Evolutionary conservation across 2,888 invertebrate genomes (phyloP).

Genomic region (Rhorus exstirpatorius): DNA sequence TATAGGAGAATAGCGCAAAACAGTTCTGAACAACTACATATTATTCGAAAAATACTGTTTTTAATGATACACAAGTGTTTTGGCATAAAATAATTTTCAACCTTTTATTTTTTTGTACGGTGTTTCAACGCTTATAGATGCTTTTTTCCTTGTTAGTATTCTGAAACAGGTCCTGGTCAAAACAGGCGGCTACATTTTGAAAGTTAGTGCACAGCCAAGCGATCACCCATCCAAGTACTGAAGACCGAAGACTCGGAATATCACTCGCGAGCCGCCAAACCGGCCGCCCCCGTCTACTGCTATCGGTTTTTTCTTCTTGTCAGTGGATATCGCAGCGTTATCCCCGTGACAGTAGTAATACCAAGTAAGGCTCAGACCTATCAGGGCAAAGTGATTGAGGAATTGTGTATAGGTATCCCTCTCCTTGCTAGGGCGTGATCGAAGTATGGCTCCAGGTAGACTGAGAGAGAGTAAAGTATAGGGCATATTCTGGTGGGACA

Average conservation of each 20-base stretch:
- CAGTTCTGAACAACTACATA: no score
- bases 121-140: not conserved
- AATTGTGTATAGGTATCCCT: conserved; percentile 26
- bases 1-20: no score
- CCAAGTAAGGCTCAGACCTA: not conserved
- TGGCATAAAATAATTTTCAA: not conserved
- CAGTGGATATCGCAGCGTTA: not conserved
- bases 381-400: conserved; percentile 31
- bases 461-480: conserved; percentile 10
- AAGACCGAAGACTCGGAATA: no score
- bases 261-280: no score
- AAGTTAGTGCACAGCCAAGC: no score
- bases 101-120: not conserved
- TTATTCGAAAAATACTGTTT: not conserved
- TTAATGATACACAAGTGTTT: not conserved
- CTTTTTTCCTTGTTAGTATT: not conserved
- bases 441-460: not conserved
- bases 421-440: not conserved
- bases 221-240: no score
- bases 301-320: no score
- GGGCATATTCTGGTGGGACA: conserved; percentile 39
- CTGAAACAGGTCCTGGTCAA: no score
- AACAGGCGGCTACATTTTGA: no score
- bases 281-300: no score
- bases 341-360: not conserved